These are phyloP conservation scores for Agelas oroides DNA, from an alignment of 37 sponge, comb jelly and placozoan genomes.

Conservation along the genomic window DNA sequence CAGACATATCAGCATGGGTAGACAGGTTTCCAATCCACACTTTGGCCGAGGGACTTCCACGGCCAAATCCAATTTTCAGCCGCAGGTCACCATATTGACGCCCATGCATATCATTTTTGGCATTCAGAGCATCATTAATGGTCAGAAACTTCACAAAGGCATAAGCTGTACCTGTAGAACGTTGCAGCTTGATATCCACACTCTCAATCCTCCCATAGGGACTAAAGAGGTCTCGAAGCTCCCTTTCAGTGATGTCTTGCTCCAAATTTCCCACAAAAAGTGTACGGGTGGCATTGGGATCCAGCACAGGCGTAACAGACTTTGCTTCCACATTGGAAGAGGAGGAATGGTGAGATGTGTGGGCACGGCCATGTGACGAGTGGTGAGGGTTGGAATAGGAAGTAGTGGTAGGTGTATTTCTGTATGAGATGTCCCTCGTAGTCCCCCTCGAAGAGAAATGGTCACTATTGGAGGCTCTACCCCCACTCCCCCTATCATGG, in stretches of 20 bases:
- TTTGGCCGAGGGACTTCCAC: conserved; percentile 77
- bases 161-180: conserved; percentile 68
- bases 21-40: conserved; percentile 84
- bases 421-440: conserved; percentile 33
- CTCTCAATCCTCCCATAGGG: conserved; percentile 87
- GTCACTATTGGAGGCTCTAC: background rate
- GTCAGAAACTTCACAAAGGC: conserved; percentile 92
- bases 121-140: conserved; percentile 89
- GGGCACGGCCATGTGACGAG: background rate
- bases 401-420: background rate
- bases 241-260: conserved; percentile 78
- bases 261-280: conserved; percentile 96
- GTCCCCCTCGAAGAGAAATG: background rate
- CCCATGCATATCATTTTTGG: conserved; percentile 93
- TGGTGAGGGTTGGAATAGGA: background rate
- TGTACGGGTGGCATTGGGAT: conserved; percentile 90
- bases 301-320: conserved; percentile 46
- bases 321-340: background rate
- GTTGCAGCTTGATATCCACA: conserved; percentile 87
- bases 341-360: conserved; percentile 1
- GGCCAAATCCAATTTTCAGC: conserved; percentile 91
- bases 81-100: conserved; percentile 73
- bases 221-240: conserved; percentile 84
- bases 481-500: background rate
- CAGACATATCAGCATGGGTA: conserved; percentile 56